A percentile compares a stretch with the other conserved stretches of the same genome.
Conservation (phyloP, 2,888 invertebrate species). For the Lingula anatina region DNA sequence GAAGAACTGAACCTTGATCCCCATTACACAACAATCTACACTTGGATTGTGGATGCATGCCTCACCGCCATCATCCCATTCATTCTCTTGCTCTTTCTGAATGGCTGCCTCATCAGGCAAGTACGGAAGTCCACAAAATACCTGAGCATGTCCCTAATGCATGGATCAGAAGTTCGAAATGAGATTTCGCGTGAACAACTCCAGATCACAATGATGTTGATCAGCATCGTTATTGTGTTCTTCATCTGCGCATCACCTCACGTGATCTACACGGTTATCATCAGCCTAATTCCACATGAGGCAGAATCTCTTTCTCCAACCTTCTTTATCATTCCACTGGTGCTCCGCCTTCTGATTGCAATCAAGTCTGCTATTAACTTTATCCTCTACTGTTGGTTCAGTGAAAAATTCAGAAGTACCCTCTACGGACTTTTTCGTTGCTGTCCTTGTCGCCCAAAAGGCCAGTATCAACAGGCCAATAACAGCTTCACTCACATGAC, state of each 20-base stretch:
- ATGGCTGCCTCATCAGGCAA: conserved; percentile 39
- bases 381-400: conserved; percentile 50
- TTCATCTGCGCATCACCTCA: conserved; percentile 44
- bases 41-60: conserved; percentile 27
- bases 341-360: conserved; percentile 26
- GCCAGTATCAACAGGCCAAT: no score
- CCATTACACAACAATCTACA: conserved; percentile 18
- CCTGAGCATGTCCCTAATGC: conserved; percentile 30
- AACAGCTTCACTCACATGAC: conserved; percentile 16
- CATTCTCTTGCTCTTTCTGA: conserved; percentile 32
- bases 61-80: conserved; percentile 37
- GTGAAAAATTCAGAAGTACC: conserved; percentile 48
- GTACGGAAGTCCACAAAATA: conserved; percentile 42
- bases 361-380: conserved; percentile 47
- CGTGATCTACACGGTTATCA: conserved; percentile 24
- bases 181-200: conserved; percentile 38
- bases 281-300: neutral
- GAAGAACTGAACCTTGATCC: conserved; percentile 19
- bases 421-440: conserved; percentile 41
- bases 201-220: conserved; percentile 46
- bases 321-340: conserved; percentile 10
- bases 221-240: conserved; percentile 44
- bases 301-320: neutral
- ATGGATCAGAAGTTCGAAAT: conserved; percentile 23
- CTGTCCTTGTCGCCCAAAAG: conserved; percentile 21